Evolutionary conservation across 2,113 vertebrate genomes (phyloP), one percentile per base, ranked within the genome.

Genomic region (Vombatus ursinus): DNA sequence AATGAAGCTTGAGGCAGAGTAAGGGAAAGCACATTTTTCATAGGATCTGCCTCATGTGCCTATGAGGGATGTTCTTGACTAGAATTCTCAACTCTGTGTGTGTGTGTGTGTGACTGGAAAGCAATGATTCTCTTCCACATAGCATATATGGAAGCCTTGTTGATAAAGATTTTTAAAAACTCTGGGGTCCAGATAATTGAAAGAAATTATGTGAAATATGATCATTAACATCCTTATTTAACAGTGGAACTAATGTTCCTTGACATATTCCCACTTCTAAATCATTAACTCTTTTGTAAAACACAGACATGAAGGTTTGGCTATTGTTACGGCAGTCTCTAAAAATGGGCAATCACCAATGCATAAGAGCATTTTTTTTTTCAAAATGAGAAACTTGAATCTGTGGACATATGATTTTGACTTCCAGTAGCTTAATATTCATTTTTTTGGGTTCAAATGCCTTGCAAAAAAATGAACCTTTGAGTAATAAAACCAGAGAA

Each of bases 401-500:
- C 52, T 91, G 37, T 94, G 50, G 90, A 61, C 24, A 37, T 92
- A 97, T 95, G 92, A 96, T 97, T 97, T 97, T 95, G 47, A 95
- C 95, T 97, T 97, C 61, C 93, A 98, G 95, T 97, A 98, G 96
- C 97, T 98, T 97, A 96, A 94, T 96, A 96, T 96, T 97, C 96
- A 97, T 96, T 96, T 97, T n/a, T 97, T 89, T 93, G 95, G 49
- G 92, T 97, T 48, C 90, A 94, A 94, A 95, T 97, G 94, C 61
- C 97, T 52, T 95, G 52, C 50, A 90, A 97, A 96, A 96, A 95
- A n/a, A n/a, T n/a, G n/a, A n/a, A 95, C 95, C 93, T 96, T 94
- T 92, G 57, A 91, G 96, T 93, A 98, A 96, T 98, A 97, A 96
- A 97, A 97, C 92, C 96, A 96, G 93, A 97, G 95, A 96, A 98